phyloP scores from a whole-genome alignment of 2,888 invertebrate species.

The Oxytorus armatus region DNA sequence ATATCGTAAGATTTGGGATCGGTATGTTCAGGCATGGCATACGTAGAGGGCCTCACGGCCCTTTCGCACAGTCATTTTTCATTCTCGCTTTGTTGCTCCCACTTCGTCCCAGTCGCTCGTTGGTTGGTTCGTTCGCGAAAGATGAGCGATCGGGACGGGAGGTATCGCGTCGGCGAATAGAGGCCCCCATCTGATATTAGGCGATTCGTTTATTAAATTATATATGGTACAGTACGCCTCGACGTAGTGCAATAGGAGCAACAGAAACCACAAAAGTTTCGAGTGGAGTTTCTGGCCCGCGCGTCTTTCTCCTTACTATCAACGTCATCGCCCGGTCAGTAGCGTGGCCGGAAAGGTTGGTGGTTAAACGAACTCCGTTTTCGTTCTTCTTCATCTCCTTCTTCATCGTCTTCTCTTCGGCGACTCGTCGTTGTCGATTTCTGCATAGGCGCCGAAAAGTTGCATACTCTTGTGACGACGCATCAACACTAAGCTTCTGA shows the following conservation, averaged over 20 bases:
- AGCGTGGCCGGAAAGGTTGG: constrained; percentile 36
- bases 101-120: neutral
- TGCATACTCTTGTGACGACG: neutral
- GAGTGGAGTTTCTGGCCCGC: no score
- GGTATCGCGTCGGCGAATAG: constrained; percentile 2
- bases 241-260: no score
- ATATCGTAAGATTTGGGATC: constrained; percentile 42
- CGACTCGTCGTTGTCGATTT: constrained; percentile 50
- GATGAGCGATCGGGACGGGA: constrained; percentile 35
- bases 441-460: constrained; percentile 1
- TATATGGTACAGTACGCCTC: no score
- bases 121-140: constrained; percentile 13
- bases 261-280: no score
- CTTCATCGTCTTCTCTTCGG: constrained; percentile 41
- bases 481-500: no score
- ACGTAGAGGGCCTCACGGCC: constrained; percentile 52
- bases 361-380: constrained; percentile 25
- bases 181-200: no score
- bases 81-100: constrained; percentile 45
- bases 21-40: constrained; percentile 22
- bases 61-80: constrained; percentile 61
- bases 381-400: constrained; percentile 24
- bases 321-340: constrained; percentile 3
- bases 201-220: no score
- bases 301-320: neutral